Evolutionary conservation across 2,888 invertebrate species (phyloP).

Genomic region (Hymenopus coronatus): DNA sequence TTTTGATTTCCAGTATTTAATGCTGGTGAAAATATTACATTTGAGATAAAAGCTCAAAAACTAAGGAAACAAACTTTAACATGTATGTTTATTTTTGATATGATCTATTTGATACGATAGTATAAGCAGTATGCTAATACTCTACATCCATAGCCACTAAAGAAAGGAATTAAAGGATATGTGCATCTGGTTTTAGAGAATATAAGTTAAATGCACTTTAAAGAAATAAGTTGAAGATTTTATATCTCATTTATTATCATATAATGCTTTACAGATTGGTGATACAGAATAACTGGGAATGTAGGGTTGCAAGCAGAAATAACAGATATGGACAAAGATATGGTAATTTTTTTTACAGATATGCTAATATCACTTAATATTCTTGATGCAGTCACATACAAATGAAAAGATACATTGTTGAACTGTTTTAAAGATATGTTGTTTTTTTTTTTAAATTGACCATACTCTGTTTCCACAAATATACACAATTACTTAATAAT

Average conservation of each 20-base stretch:
- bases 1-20: no score
- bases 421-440: background rate
- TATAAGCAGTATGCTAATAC: no score
- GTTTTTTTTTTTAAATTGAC: background rate
- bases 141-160: background rate
- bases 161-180: background rate
- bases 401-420: background rate
- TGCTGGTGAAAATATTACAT: no score
- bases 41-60: no score
- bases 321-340: conserved; percentile 21
- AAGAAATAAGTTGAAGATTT: background rate
- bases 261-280: conserved; percentile 4
- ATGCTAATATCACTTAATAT: conserved; percentile 9
- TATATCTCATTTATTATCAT: background rate
- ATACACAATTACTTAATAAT: background rate
- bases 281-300: conserved; percentile 11
- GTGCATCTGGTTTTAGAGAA: background rate
- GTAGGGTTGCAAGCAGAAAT: conserved; percentile 19
- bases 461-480: background rate
- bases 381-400: background rate
- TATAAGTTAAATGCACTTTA: background rate
- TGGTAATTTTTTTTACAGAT: conserved; percentile 4
- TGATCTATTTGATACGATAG: no score
- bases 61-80: no score
- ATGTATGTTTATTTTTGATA: no score